These are phyloP conservation scores for Epizoanthus rinbou DNA, from an alignment of 92 coral and sea anemone genomes.

Conservation along the genomic window DNA sequence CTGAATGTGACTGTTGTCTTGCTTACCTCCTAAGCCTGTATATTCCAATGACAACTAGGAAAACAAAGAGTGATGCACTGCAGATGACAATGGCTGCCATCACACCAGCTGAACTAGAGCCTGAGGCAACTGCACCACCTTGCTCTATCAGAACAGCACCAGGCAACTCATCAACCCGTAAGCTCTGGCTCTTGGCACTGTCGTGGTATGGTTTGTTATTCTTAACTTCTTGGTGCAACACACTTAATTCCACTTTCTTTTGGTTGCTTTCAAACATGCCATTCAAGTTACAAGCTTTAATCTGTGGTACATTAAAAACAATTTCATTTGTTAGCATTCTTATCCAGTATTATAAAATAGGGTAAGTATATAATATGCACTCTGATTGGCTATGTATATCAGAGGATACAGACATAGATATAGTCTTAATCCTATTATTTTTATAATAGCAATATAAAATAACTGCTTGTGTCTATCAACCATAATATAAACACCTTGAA, in stretches of 20 bases:
- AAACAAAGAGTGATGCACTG: constrained; percentile 69
- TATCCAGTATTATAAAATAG: too few relatives aligned
- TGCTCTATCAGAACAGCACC: constrained; percentile 73
- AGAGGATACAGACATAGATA: too few relatives aligned
- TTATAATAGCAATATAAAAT: too few relatives aligned
- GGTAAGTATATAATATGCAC: too few relatives aligned
- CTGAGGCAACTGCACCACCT: constrained; percentile 42
- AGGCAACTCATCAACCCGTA: constrained; percentile 70
- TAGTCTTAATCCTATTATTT: too few relatives aligned
- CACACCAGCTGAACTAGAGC: constrained; percentile 64
- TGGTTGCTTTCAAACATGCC: constrained; percentile 73
- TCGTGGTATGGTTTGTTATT: constrained; percentile 9
- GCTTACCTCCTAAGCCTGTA: constrained; percentile 82
- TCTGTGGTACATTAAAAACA: constrained; percentile 36
- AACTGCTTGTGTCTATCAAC: too few relatives aligned
- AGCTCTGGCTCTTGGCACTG: constrained; percentile 35
- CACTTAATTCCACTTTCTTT: constrained; percentile 39
- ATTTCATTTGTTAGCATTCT: neutral
- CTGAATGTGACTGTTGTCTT: neutral
- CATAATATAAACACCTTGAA: too few relatives aligned
- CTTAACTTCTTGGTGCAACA: neutral
- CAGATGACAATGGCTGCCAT: constrained; percentile 86
- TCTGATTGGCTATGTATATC: too few relatives aligned
- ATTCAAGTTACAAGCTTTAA: constrained; percentile 71
- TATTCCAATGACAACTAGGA: constrained; percentile 77